A percentile compares a stretch with the other conserved stretches of the same genome.
Conservation (phyloP, 2,113 vertebrate species). For the Pantherophis guttatus region DNA sequence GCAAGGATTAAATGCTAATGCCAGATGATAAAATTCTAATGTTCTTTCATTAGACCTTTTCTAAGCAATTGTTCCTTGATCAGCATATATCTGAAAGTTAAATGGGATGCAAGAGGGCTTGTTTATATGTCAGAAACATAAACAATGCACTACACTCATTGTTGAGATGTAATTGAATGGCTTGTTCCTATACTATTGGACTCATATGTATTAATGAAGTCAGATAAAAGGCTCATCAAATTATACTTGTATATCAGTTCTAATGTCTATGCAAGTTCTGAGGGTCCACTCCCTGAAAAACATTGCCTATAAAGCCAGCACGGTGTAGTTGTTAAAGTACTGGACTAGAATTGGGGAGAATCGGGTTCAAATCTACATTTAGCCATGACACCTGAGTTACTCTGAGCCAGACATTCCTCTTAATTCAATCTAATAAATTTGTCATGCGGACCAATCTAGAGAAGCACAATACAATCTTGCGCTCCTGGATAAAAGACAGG, state of each 20-base stretch:
- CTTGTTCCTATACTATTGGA: not conserved
- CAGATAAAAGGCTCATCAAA: not conserved
- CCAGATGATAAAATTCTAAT: slow-evolving; percentile 53
- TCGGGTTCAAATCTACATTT: not conserved
- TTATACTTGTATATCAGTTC: not conserved
- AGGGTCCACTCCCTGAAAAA: not conserved
- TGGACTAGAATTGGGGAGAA: not conserved
- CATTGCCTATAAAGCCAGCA: not conserved
- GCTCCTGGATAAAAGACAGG: not conserved
- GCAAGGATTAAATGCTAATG: slow-evolving; percentile 46
- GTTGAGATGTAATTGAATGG: not conserved
- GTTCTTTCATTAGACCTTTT: slow-evolving; percentile 57
- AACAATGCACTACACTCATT: slow-evolving; percentile 1
- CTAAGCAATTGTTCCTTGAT: slow-evolving; percentile 37
- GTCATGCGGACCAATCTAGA: not conserved
- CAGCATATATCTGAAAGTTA: slow-evolving; percentile 39
- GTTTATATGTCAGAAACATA: not conserved
- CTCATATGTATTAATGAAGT: accelerated
- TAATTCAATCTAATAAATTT: not conserved
- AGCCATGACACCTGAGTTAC: not conserved
- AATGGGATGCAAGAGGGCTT: slow-evolving; percentile 24
- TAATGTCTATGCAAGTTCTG: not conserved
- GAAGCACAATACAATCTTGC: not conserved
- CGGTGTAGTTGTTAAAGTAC: not conserved
- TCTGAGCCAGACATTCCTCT: not conserved